Conservation (phyloP, 2,113 vertebrate genomes). For the Irena cyanogastra region DNA sequence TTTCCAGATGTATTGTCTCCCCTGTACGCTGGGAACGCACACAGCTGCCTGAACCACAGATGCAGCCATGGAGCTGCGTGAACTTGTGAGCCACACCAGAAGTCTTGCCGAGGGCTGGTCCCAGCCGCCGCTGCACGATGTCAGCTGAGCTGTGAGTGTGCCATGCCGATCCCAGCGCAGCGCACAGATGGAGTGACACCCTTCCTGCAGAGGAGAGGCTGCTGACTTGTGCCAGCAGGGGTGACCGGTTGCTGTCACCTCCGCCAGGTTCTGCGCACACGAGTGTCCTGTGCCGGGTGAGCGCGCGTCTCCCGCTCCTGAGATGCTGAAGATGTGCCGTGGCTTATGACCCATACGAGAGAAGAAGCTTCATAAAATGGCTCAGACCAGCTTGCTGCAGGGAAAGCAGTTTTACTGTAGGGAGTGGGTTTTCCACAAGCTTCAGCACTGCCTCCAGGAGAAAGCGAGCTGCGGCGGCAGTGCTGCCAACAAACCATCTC, state of each 20-base stretch:
- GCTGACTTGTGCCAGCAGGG: background rate
- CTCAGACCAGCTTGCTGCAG: constrained; percentile 94
- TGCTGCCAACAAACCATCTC: constrained; percentile 72
- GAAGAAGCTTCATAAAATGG: constrained; percentile 84
- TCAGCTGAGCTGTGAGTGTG: constrained; percentile 48
- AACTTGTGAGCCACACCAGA: constrained; percentile 44
- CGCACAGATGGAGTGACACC: constrained; percentile 35
- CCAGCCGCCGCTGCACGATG: background rate
- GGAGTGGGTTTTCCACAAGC: constrained; percentile 99
- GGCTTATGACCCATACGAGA: constrained; percentile 73
- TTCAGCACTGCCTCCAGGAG: constrained; percentile 98
- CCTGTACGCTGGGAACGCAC: constrained; percentile 21
- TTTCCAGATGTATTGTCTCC: constrained; percentile 70
- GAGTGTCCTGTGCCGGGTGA: background rate
- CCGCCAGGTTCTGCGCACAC: background rate
- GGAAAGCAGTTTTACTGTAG: constrained; percentile 98
- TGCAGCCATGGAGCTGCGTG: constrained; percentile 62
- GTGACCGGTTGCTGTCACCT: background rate
- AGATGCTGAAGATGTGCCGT: constrained; percentile 43
- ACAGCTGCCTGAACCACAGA: constrained; percentile 40
- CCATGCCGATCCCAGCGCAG: background rate
- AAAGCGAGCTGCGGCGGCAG: constrained; percentile 80
- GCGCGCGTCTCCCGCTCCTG: background rate
- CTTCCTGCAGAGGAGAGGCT: background rate
- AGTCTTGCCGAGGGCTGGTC: constrained; percentile 8